phyloP scores from a whole-genome alignment of 2,113 vertebrate species.

The Psophia crepitans region DNA sequence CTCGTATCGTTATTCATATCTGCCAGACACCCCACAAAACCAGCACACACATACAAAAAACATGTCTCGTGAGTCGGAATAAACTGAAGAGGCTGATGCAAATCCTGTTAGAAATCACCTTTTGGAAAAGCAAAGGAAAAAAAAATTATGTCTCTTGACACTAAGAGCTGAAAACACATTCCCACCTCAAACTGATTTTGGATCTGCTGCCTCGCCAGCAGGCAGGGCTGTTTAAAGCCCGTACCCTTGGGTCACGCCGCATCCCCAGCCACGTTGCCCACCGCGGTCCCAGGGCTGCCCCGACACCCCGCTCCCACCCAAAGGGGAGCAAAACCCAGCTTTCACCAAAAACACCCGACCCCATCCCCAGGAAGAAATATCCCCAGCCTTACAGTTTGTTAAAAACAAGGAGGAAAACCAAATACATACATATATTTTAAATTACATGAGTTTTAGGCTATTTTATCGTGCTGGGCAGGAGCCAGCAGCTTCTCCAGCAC shows the following conservation, averaged over 20 bases:
- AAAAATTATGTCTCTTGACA: background rate
- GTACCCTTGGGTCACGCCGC: rapidly evolving
- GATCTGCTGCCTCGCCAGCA: background rate
- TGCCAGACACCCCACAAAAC: background rate
- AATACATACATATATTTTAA: background rate
- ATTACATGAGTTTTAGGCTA: background rate
- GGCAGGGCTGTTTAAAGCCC: background rate
- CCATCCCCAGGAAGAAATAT: background rate
- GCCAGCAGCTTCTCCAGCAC: background rate
- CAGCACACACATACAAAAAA: background rate
- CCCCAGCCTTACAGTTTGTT: background rate
- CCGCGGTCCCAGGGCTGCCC: background rate
- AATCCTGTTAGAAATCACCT: background rate
- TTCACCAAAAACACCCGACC: background rate
- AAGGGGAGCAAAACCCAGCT: background rate
- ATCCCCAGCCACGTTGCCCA: background rate
- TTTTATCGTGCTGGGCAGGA: background rate
- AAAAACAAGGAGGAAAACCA: background rate
- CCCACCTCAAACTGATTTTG: background rate
- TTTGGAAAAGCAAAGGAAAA: background rate
- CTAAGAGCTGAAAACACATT: background rate
- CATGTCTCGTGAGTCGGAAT: background rate
- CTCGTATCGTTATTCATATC: background rate
- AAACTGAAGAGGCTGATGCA: background rate
- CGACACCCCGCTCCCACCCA: background rate